Percentiles rank a stretch among this genome's conserved stretches.
Conservation (phyloP, 2,888 invertebrate genomes). For the Orthosia gracilis region DNA sequence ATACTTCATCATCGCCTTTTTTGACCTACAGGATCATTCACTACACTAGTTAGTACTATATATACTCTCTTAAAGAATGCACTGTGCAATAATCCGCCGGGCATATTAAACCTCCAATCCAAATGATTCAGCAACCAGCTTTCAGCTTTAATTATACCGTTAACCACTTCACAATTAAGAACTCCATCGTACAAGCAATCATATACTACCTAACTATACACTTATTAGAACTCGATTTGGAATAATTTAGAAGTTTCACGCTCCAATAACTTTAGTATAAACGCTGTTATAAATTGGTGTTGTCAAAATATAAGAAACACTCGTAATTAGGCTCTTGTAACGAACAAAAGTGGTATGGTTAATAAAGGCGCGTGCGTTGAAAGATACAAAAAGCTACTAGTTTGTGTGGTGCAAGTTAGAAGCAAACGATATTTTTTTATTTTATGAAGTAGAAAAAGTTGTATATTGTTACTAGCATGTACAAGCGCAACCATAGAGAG, state of each 20-base stretch:
- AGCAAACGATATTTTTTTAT: conserved; percentile 23
- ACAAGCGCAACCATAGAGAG: not conserved
- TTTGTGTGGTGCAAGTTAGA: conserved; percentile 75
- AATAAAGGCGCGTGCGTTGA: conserved; percentile 87
- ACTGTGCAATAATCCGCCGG: conserved; percentile 28
- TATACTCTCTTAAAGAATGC: conserved; percentile 4
- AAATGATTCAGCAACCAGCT: conserved; percentile 58
- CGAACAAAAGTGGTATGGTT: conserved; percentile 83
- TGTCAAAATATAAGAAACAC: conserved; percentile 90
- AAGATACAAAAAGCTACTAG: conserved; percentile 86
- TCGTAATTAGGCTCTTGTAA: conserved; percentile 89
- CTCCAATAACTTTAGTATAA: conserved; percentile 79
- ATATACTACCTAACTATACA: conserved; percentile 44
- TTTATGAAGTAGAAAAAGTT: not conserved
- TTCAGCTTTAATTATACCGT: conserved; percentile 62
- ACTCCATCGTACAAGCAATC: conserved; percentile 58
- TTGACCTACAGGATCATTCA: not conserved
- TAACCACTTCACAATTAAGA: conserved; percentile 64
- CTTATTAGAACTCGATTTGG: conserved; percentile 69
- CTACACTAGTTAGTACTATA: not conserved
- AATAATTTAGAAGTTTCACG: conserved; percentile 76
- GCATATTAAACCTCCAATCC: conserved; percentile 23
- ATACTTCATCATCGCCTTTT: not conserved
- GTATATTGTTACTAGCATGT: not conserved
- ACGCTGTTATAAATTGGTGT: conserved; percentile 87